Evolutionary conservation across 2,888 invertebrate species (phyloP), one percentile per base, ranked within the genome.

Genomic region (Amphimallon solstitiale): DNA sequence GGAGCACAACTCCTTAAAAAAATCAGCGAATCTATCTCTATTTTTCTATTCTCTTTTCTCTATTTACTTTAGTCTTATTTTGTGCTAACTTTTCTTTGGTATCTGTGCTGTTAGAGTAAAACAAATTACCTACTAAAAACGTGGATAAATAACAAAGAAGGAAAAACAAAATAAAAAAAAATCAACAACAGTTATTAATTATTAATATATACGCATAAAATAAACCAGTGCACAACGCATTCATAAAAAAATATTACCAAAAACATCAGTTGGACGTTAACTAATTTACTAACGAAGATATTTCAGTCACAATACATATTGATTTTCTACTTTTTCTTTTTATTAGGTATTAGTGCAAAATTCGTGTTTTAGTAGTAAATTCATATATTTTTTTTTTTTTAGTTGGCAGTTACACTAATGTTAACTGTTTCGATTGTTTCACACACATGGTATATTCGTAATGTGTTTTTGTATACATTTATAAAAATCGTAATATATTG

Each of bases 51-150:
- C 15, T 38, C 14, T 40, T 15, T 45, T 48, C 12, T 14, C n/a
- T 46, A 14, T 46, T 7, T 5, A 29, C 29, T 29, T 9, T 5
- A 29, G 5, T 29, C 29, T 29, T 29, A 6, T 10, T 45, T 60
- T 45, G 60, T 60, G 60, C 59, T 17, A 40, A n/a, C n/a, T 45
- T 45, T 54, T 19, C 38, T 2, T 54, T 35, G 48, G 6, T 49
- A 35, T 49, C n/a, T 21, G 63, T 63, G 63, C 63, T 23, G 37
- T 48, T 56, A 56, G 37, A 63, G 48, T n/a, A n/a, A 49, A 49
- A 19, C 37, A 37, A 54, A 37, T 34, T 19, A 10, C 34, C 38
- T 35, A 54, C 38, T 29, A 37, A 54, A 14, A n/a, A 54, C 6
- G 19, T 6, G n/a, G 35, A n/a, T 49, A 19, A 17, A 61, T 14